A percentile compares a stretch with the other conserved stretches of the same genome.
These are phyloP conservation scores for Machimus atricapillus DNA, from an alignment of 2,888 invertebrate genomes.

Conservation along the genomic window DNA sequence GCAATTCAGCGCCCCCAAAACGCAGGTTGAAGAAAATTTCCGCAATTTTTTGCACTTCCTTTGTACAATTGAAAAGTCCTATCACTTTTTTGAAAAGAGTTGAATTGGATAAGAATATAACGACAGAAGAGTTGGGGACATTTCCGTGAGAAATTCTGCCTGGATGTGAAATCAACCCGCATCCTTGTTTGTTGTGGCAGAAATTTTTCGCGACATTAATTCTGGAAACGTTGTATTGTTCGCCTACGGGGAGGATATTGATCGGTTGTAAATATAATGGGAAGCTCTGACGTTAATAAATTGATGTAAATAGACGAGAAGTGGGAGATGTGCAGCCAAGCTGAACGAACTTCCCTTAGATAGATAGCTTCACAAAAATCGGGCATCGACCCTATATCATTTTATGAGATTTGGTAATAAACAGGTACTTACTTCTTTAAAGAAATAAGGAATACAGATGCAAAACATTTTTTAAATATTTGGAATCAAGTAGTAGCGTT, in stretches of 20 bases:
- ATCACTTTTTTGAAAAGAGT: not conserved
- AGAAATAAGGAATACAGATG: not conserved
- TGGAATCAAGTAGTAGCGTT: not conserved
- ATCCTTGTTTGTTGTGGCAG: not conserved
- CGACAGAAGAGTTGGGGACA: not conserved
- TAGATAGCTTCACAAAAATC: not conserved
- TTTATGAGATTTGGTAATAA: not conserved
- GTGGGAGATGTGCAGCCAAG: not conserved
- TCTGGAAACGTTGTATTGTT: constrained; percentile 1
- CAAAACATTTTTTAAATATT: not conserved
- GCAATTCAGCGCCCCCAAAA: not conserved
- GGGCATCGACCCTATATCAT: not conserved
- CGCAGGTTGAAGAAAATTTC: not conserved
- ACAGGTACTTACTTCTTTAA: not conserved
- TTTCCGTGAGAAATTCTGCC: not conserved
- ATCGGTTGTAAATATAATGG: not conserved
- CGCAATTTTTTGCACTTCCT: not conserved
- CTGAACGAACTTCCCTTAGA: not conserved
- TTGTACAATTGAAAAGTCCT: not conserved
- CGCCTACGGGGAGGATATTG: not conserved
- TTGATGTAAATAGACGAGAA: not conserved
- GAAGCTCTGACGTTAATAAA: not conserved
- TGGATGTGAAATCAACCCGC: not conserved
- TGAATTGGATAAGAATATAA: not conserved
- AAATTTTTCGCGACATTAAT: constrained; percentile 30